A percentile compares a stretch with the other conserved stretches of the same genome.
Conservation (phyloP, 2,888 invertebrate genomes). For the Yponomeuta evonymella region DNA sequence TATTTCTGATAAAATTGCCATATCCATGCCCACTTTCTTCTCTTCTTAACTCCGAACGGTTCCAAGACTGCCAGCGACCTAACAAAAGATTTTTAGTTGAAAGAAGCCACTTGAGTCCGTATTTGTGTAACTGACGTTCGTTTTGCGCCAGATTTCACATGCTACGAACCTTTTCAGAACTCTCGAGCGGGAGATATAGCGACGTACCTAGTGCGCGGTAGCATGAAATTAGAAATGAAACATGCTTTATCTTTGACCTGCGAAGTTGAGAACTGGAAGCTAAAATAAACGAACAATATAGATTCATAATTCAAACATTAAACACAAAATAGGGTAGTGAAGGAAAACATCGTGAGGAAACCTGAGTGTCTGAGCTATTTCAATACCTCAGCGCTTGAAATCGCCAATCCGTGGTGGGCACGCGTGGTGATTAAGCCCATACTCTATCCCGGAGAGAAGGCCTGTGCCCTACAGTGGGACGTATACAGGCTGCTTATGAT, state of each 20-base stretch:
- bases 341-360: too few relatives aligned
- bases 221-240: not conserved
- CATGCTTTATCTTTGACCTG: not conserved
- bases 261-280: not conserved
- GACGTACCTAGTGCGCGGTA: not conserved
- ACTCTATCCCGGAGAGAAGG: too few relatives aligned
- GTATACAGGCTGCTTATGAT: too few relatives aligned
- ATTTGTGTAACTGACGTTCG: slow-evolving; percentile 53
- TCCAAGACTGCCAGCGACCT: slow-evolving; percentile 26
- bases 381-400: too few relatives aligned
- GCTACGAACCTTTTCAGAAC: slow-evolving; percentile 16
- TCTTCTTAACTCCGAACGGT: slow-evolving; percentile 9
- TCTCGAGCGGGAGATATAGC: not conserved
- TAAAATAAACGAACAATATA: too few relatives aligned
- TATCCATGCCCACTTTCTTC: not conserved
- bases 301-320: too few relatives aligned
- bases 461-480: too few relatives aligned
- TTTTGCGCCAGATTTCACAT: slow-evolving; percentile 31
- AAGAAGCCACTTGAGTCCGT: slow-evolving; percentile 49
- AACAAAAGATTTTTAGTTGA: slow-evolving; percentile 65
- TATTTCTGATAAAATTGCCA: not conserved
- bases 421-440: too few relatives aligned
- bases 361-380: too few relatives aligned
- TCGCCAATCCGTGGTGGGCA: too few relatives aligned
- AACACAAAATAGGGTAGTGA: too few relatives aligned